Percentiles rank a stretch among this genome's conserved stretches.
Conservation (phyloP, 2,113 vertebrate genomes). For the Siniperca chuatsi region DNA sequence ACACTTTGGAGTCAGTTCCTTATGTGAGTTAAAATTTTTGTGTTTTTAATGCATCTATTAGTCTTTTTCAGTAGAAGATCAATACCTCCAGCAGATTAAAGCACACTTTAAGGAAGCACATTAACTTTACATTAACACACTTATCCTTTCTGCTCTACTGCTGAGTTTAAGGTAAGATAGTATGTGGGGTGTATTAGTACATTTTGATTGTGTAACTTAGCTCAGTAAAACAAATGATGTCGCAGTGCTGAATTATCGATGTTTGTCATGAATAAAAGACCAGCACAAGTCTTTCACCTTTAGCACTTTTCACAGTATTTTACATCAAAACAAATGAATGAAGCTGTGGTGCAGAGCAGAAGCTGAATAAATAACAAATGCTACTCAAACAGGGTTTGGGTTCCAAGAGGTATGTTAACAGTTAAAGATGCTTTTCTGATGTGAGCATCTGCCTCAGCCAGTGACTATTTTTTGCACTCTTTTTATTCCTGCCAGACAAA, state of each 20-base stretch:
- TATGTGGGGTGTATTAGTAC: not conserved
- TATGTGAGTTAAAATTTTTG: constrained; percentile 88
- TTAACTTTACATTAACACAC: not conserved
- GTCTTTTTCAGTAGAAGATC: constrained; percentile 19
- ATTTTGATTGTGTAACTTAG: constrained; percentile 20
- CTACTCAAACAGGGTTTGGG: not conserved
- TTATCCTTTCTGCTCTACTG: not conserved
- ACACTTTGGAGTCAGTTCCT: constrained; percentile 96
- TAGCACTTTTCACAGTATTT: constrained; percentile 28
- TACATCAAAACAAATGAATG: constrained; percentile 27
- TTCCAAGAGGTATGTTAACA: not conserved
- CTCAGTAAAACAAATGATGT: constrained; percentile 49
- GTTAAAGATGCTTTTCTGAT: not conserved
- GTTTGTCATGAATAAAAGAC: constrained; percentile 56
- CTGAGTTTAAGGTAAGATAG: not conserved
- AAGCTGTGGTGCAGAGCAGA: not conserved
- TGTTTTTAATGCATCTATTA: not conserved
- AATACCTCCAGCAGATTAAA: not conserved
- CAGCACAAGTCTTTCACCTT: constrained; percentile 17
- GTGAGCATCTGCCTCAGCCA: not conserved
- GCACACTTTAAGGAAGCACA: not conserved
- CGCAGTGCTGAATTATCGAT: constrained; percentile 49
- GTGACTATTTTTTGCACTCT: not conserved
- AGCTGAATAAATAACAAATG: constrained; percentile 3
- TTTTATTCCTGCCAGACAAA: not conserved